These are phyloP conservation scores for Thelaira solivaga DNA, from an alignment of 2,888 invertebrate species.

Conservation along the genomic window DNA sequence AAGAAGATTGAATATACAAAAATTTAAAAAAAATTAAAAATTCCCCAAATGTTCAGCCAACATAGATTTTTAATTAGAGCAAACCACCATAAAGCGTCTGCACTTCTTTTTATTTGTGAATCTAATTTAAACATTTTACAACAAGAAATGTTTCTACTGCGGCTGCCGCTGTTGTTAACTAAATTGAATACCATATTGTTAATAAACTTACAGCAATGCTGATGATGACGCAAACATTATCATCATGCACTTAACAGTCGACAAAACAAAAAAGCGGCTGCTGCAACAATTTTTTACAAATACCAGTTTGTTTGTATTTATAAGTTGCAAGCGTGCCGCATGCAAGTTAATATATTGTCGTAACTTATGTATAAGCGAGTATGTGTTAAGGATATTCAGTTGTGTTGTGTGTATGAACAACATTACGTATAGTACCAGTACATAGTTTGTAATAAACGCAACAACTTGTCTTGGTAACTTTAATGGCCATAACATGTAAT, in stretches of 20 bases:
- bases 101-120: too few relatives aligned
- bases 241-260: not conserved
- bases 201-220: not conserved
- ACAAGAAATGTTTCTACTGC: too few relatives aligned
- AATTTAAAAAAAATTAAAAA: too few relatives aligned
- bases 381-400: not conserved
- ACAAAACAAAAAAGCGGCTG: conserved; percentile 13
- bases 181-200: not conserved
- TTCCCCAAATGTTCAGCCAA: too few relatives aligned
- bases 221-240: conserved; percentile 6
- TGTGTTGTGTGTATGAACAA: not conserved
- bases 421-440: not conserved
- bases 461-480: conserved; percentile 28
- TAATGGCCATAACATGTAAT: conserved; percentile 35
- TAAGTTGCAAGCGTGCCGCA: conserved; percentile 44
- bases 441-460: not conserved
- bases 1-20: too few relatives aligned
- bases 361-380: too few relatives aligned
- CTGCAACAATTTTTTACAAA: conserved; percentile 25
- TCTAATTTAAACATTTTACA: too few relatives aligned
- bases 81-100: too few relatives aligned
- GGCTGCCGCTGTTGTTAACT: not conserved
- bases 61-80: too few relatives aligned
- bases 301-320: conserved; percentile 11
- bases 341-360: conserved; percentile 26